Conservation (phyloP, 1,140 invertebrate species). For the Pogonomyrmex barbatus region DNA sequence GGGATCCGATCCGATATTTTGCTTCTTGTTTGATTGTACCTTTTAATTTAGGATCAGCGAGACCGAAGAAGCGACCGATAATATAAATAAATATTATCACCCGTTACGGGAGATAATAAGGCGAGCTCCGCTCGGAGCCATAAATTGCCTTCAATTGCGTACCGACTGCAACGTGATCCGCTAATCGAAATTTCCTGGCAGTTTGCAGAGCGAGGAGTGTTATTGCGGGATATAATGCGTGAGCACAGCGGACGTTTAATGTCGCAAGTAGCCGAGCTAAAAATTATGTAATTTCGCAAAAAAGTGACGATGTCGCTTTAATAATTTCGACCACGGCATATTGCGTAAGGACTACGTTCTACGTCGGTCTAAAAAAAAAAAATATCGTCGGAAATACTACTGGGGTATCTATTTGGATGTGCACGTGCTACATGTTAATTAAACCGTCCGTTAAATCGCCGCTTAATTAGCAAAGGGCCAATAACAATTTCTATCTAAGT, state of each 20-base stretch:
- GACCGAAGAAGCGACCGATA: background rate
- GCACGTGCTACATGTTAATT: background rate
- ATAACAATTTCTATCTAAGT: conserved; percentile 1
- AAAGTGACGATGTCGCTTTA: conserved; percentile 22
- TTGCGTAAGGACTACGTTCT: conserved; percentile 13
- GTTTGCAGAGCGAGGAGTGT: conserved; percentile 32
- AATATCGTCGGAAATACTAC: conserved; percentile 10
- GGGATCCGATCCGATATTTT: background rate
- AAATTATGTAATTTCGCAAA: conserved; percentile 58
- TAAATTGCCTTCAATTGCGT: conserved; percentile 57
- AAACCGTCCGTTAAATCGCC: background rate
- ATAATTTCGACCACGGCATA: conserved; percentile 3
- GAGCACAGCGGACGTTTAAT: conserved; percentile 41
- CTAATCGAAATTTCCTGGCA: conserved; percentile 64
- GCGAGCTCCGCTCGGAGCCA: background rate
- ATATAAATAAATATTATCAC: conserved; percentile 41
- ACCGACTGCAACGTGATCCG: conserved; percentile 37
- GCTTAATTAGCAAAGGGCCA: background rate
- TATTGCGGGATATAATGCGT: conserved; percentile 42
- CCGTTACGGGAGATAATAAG: conserved; percentile 14
- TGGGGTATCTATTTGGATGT: background rate
- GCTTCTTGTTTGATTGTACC: conserved; percentile 9
- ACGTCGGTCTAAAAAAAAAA: background rate
- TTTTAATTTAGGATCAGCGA: conserved; percentile 18
- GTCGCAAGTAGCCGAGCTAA: conserved; percentile 22